Evolutionary conservation across 2,113 vertebrate species (phyloP).

Genomic region (Prolemur simus): DNA sequence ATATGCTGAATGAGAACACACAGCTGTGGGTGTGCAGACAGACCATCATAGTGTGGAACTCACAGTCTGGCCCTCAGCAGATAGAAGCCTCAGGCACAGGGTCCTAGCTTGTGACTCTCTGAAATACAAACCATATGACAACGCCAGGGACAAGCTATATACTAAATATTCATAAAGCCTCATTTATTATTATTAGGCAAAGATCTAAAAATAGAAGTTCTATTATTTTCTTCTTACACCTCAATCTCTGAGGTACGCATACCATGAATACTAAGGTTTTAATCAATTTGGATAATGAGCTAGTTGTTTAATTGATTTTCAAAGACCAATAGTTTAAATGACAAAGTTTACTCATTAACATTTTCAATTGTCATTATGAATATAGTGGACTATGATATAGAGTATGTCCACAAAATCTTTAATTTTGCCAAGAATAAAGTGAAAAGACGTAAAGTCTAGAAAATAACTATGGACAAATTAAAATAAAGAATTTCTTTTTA

Average conservation of each 20-base stretch:
- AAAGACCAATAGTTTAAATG: neutral
- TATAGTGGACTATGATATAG: neutral
- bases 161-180: neutral
- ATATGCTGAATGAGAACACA: neutral
- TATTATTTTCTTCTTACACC: neutral
- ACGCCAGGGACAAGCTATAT: neutral
- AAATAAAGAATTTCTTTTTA: neutral
- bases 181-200: neutral
- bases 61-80: neutral
- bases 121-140: neutral
- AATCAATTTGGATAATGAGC: neutral
- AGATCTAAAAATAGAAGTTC: neutral
- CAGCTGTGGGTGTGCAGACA: rapidly evolving
- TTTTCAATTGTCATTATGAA: conserved; percentile 4
- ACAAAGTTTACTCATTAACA: neutral
- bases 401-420: neutral
- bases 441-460: neutral
- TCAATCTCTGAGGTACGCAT: neutral
- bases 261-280: neutral
- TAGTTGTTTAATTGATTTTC: neutral
- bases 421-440: conserved; percentile 14
- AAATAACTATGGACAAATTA: neutral
- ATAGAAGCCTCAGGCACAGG: neutral
- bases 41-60: rapidly evolving
- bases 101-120: neutral